phyloP scores from a whole-genome alignment of 37 sponge, comb jelly and placozoan genomes.

The Dysidea cf. avara region DNA sequence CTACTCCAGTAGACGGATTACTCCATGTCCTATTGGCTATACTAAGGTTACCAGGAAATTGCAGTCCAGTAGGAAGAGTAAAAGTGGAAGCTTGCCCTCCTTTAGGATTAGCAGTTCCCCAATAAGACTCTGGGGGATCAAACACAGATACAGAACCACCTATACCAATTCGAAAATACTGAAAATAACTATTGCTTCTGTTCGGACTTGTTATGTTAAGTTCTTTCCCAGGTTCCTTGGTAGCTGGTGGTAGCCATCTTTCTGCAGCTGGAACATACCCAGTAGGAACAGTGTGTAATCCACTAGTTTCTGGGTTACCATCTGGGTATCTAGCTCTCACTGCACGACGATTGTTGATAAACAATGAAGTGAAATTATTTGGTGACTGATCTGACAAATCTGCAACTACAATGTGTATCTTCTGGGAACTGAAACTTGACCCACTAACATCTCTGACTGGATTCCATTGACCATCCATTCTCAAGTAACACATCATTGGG shows the following conservation, averaged over 20 bases:
- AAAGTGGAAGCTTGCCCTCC: conserved; percentile 35
- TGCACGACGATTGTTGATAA: too few species aligned
- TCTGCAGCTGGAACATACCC: conserved; percentile 39
- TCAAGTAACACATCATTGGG: too few species aligned
- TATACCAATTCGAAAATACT: conserved; percentile 44
- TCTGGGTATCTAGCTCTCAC: too few species aligned
- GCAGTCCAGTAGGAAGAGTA: conserved; percentile 21
- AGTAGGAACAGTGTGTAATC: conserved; percentile 48
- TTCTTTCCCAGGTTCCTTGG: conserved; percentile 11
- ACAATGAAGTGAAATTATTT: too few species aligned
- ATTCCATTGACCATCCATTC: too few species aligned
- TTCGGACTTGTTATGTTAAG: conserved; percentile 23
- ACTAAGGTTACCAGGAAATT: conserved; percentile 13
- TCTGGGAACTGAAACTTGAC: too few species aligned
- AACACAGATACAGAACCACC: conserved; percentile 43
- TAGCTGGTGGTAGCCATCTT: too few species aligned
- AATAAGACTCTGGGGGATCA: too few species aligned
- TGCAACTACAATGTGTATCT: too few species aligned
- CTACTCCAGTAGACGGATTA: conserved; percentile 39
- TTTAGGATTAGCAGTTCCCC: conserved; percentile 26
- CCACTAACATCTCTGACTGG: too few species aligned
- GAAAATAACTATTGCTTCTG: conserved; percentile 23
- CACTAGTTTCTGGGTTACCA: too few species aligned
- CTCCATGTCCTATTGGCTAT: conserved; percentile 27
- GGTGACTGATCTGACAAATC: too few species aligned